A percentile compares a stretch with the other conserved stretches of the same genome.
These are phyloP conservation scores for Cydia splendana DNA, from an alignment of 1,140 invertebrate genomes.

Conservation along the genomic window DNA sequence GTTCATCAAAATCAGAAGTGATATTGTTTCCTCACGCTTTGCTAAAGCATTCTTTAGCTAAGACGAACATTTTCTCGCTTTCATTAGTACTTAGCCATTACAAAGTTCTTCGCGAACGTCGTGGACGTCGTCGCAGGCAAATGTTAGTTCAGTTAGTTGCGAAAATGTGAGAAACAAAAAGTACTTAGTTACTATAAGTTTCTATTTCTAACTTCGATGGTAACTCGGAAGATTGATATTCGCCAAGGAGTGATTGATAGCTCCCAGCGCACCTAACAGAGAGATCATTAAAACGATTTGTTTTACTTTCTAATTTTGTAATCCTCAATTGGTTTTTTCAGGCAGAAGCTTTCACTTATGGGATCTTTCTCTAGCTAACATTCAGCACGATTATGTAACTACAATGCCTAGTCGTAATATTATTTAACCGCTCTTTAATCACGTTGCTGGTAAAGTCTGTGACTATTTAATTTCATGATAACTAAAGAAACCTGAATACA, in stretches of 20 bases:
- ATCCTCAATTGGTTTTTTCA: conserved; percentile 53
- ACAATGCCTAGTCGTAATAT: neutral
- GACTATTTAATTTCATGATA: neutral
- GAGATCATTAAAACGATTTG: conserved; percentile 56
- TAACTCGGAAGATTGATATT: conserved; percentile 42
- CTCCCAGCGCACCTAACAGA: conserved; percentile 40
- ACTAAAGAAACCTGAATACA: neutral
- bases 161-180: conserved; percentile 2
- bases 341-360: conserved; percentile 58
- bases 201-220: neutral
- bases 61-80: too few species aligned
- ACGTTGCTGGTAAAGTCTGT: neutral
- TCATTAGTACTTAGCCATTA: too few species aligned
- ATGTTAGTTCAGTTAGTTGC: too few species aligned
- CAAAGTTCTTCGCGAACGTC: too few species aligned
- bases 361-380: conserved; percentile 39
- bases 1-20: conserved; percentile 12
- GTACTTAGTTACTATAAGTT: neutral
- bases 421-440: neutral
- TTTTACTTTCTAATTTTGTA: conserved; percentile 61
- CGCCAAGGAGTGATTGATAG: conserved; percentile 49
- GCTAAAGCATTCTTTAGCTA: too few species aligned
- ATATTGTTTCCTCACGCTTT: neutral
- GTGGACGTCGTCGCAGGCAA: too few species aligned
- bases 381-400: conserved; percentile 38